Percentiles rank a stretch among this genome's conserved stretches.
Conservation (phyloP, 2,113 vertebrate species). For the Harpagus bidentatus region DNA sequence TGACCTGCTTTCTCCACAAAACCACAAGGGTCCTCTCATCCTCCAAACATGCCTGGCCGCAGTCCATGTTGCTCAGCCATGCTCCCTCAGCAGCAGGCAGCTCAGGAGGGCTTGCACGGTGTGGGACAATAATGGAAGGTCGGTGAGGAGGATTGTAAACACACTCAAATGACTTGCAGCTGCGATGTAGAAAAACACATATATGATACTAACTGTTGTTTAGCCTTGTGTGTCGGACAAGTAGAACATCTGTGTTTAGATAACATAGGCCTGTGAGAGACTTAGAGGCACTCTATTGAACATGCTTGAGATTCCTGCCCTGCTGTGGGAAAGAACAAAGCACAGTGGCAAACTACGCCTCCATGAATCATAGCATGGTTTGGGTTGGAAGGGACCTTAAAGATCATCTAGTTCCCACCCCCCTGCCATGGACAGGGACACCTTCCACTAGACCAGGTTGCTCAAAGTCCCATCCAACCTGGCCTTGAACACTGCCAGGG, state of each 20-base stretch:
- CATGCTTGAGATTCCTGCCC: neutral
- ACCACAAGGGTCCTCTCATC: neutral
- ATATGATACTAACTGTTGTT: neutral
- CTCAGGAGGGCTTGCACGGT: neutral
- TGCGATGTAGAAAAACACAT: neutral
- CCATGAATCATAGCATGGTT: too few species aligned
- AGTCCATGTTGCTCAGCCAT: rapidly evolving
- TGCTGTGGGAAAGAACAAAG: neutral
- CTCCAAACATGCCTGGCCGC: rapidly evolving
- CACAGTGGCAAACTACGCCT: neutral
- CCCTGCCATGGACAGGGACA: too few species aligned
- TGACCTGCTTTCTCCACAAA: neutral
- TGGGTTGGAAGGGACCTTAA: too few species aligned
- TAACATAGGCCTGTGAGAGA: neutral
- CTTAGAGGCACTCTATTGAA: neutral
- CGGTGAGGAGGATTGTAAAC: neutral
- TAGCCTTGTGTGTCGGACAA: neutral
- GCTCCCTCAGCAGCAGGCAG: neutral
- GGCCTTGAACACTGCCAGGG: too few species aligned
- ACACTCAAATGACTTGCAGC: too few species aligned
- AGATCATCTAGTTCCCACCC: too few species aligned
- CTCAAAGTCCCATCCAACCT: too few species aligned
- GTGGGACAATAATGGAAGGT: neutral
- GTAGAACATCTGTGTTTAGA: neutral
- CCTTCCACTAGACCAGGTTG: too few species aligned